phyloP scores from a whole-genome alignment of 2,113 vertebrate species.

The Oxygymnocypris stewartii region DNA sequence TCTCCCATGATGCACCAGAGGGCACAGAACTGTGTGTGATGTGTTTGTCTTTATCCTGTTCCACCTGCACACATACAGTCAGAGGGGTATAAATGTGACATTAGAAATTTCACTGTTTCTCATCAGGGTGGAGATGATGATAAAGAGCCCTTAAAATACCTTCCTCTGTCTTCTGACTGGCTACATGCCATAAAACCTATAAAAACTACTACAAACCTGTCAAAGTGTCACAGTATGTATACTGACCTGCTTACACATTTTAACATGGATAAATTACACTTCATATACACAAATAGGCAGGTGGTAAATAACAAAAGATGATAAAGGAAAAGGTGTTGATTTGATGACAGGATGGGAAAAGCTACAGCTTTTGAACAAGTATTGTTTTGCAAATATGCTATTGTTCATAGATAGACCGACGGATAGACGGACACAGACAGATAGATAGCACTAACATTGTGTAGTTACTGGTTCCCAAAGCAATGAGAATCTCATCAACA shows the following conservation, averaged over 20 bases:
- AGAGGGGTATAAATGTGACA: conserved; percentile 17
- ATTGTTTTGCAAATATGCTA: neutral
- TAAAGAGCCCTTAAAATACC: conserved; percentile 31
- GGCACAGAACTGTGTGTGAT: conserved; percentile 17
- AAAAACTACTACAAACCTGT: neutral
- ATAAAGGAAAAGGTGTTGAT: neutral
- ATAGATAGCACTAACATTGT: neutral
- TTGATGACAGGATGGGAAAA: neutral
- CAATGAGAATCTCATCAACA: conserved; percentile 31
- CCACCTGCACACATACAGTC: conserved; percentile 9
- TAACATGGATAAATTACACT: neutral
- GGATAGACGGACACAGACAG: too few relatives aligned
- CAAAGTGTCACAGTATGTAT: neutral
- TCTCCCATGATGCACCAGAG: conserved; percentile 35
- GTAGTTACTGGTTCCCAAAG: neutral
- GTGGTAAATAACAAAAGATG: neutral
- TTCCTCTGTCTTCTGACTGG: neutral
- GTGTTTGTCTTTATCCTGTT: conserved; percentile 37
- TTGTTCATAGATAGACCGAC: too few relatives aligned
- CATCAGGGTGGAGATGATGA: neutral
- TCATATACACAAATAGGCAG: neutral
- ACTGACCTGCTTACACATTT: neutral
- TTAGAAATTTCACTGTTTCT: neutral
- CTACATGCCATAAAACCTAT: neutral
- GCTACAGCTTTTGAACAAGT: neutral